These are phyloP conservation scores for Callospermophilus lateralis DNA, from an alignment of 2,113 vertebrate species.

Conservation along the genomic window DNA sequence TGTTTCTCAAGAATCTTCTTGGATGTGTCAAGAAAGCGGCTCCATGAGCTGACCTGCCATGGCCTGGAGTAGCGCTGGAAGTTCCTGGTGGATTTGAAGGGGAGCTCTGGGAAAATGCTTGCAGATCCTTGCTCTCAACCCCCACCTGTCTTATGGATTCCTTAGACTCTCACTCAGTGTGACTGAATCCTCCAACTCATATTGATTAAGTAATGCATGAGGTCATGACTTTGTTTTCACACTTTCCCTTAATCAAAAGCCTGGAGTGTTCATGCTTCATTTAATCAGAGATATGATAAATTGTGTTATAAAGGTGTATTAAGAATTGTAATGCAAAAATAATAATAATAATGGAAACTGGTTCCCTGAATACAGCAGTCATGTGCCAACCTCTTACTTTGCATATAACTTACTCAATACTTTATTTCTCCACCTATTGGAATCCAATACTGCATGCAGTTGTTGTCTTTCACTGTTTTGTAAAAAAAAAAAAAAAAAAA, in stretches of 20 bases:
- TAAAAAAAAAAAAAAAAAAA: not conserved
- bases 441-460: not conserved
- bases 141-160: accelerated
- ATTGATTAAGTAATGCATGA: accelerated
- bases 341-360: not conserved
- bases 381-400: not conserved
- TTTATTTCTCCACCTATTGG: not conserved
- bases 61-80: not conserved
- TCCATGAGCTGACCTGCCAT: not conserved
- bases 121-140: accelerated
- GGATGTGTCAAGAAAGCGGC: too few relatives aligned
- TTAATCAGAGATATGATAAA: too few relatives aligned
- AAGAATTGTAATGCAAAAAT: too few relatives aligned
- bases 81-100: accelerated
- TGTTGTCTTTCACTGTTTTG: not conserved
- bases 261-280: accelerated
- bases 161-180: not conserved
- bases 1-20: too few relatives aligned
- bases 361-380: not conserved
- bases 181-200: not conserved
- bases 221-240: not conserved
- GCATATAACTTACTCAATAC: not conserved
- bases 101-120: accelerated
- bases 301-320: too few relatives aligned
- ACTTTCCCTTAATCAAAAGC: not conserved